Base-by-base conservation (phyloP, 2,113 vertebrate genomes). In the Panthera tigris region DNA sequence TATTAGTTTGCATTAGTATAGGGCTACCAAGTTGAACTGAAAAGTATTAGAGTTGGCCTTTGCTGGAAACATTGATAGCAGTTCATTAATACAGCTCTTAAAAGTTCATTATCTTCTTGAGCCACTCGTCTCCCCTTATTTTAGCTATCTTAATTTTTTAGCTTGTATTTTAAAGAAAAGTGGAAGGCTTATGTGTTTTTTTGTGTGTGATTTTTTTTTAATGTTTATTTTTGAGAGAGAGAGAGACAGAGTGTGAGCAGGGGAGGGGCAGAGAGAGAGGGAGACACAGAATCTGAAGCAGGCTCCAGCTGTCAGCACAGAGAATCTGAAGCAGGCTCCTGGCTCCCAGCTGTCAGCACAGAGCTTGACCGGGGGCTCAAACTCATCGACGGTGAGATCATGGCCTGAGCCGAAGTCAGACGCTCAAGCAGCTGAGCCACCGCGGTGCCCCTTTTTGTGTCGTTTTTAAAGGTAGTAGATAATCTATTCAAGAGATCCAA, bases 401-500 rank as follows among this genome's bases (percentile, higher is more conserved):
- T 61, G 57, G 21, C 57, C 57, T 61, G 57, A 23, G 8, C 57
- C 57, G 23, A 61, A 61, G 21, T 61, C 8, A 7, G 57, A 25
- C 1, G 8, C 57, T 61, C 57, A 23, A 61, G 21, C 18, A 8
- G 23, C 57, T 61, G 8, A 61, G 18, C 21, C 21, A 61, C 57
- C 21, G 7, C 8, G 21, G 57, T 61, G 57, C 57, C 21, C 21
- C 57, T 23, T 61, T 61, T 23, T 61, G 19, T 92, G 63, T 92
- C 63, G 89, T 41, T 92, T 95, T 84, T 95, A 84, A 96, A 95
- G 52, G 45, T 6, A 93, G 31, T 66, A 73, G n/a, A 55, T 93
- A 66, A 6, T 63, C 27, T 89, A 63, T 50, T 69, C 33, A 79
- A 87, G 82, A 91, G 71, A 55, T 68, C 68, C 16, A 74, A 95